Percentiles rank a stretch among this genome's conserved stretches.
Conservation (phyloP, 2,888 invertebrate species). For the Buathra laborator region DNA sequence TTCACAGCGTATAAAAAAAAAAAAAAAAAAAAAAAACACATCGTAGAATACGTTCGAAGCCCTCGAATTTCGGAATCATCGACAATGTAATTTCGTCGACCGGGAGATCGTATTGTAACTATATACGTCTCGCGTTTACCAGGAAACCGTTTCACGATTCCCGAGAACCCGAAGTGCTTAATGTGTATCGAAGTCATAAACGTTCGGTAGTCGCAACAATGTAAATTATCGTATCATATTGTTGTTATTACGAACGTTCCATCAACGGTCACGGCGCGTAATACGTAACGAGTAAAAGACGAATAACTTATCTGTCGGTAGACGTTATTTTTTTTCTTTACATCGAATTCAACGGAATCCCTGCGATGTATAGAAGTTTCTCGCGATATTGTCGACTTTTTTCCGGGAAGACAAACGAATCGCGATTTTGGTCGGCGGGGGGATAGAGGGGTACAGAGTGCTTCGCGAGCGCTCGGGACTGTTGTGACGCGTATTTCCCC, state of each 20-base stretch:
- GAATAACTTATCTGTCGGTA: background rate
- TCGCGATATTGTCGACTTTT: conserved; percentile 7
- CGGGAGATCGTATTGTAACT: background rate
- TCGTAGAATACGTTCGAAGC: background rate
- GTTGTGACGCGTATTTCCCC: background rate
- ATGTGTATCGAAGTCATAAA: background rate
- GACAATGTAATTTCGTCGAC: conserved; percentile 29
- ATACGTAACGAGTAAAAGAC: background rate
- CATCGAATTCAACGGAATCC: background rate
- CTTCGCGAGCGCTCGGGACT: background rate
- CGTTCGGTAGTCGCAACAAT: conserved; percentile 34
- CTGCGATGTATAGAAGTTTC: background rate
- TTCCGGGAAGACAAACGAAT: conserved; percentile 13
- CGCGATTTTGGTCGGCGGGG: background rate
- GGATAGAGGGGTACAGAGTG: background rate
- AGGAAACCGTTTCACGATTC: background rate
- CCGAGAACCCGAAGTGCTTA: background rate
- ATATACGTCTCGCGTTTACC: background rate
- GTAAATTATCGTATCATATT: background rate
- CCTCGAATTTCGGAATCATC: background rate
- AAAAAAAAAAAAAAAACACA: too few relatives aligned
- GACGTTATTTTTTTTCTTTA: background rate
- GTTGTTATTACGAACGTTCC: background rate
- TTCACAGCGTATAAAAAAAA: too few relatives aligned
- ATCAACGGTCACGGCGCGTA: background rate